Evolutionary conservation across 2,888 invertebrate species (phyloP).

Genomic region (Parasteatoda lunata): DNA sequence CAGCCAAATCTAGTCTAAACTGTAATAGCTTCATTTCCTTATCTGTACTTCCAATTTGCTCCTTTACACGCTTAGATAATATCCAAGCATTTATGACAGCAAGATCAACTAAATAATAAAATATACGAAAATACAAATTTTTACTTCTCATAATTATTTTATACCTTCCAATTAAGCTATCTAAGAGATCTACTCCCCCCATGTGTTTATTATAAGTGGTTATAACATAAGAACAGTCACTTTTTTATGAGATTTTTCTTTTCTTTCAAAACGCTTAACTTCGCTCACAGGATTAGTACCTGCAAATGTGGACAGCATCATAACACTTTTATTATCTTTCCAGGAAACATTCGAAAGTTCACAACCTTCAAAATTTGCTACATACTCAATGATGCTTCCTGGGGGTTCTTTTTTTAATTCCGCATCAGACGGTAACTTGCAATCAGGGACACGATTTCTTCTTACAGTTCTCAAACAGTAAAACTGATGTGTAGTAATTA

Average conservation of each 20-base stretch:
- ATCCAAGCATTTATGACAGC: no score
- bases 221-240: no score
- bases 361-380: background rate
- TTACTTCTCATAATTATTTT: background rate
- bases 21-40: no score
- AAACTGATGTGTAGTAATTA: conserved; percentile 20
- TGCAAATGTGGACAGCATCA: conserved; percentile 9
- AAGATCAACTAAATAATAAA: no score
- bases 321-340: conserved; percentile 10
- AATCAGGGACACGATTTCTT: conserved; percentile 14
- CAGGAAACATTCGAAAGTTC: conserved; percentile 22
- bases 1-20: no score
- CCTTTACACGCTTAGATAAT: background rate
- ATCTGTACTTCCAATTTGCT: background rate
- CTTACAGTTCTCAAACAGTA: conserved; percentile 10
- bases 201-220: no score
- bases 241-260: no score
- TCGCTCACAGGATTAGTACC: background rate
- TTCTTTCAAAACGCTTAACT: background rate
- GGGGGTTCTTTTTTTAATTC: conserved; percentile 19
- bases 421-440: conserved; percentile 10
- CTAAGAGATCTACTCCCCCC: background rate
- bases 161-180: conserved; percentile 1
- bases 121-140: background rate
- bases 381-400: conserved; percentile 10